These are phyloP conservation scores for Ophion slaviceki DNA, from an alignment of 2,888 invertebrate genomes.

Conservation along the genomic window DNA sequence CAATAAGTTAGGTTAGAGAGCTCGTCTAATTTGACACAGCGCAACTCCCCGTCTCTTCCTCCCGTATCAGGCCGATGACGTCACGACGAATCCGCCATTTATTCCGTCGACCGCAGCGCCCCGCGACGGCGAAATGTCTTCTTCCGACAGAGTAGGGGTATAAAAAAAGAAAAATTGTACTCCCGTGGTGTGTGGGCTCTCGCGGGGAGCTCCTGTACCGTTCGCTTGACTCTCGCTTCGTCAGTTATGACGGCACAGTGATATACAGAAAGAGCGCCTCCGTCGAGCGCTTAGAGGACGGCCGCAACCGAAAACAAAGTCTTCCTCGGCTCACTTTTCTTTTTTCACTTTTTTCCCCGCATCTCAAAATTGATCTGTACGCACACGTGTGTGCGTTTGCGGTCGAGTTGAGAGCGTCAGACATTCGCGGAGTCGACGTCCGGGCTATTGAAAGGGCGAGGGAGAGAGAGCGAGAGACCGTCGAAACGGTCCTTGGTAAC, in stretches of 20 bases:
- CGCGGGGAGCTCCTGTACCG: slow-evolving; percentile 50
- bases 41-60: not conserved
- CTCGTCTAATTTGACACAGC: not conserved
- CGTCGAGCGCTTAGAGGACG: slow-evolving; percentile 63
- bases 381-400: slow-evolving; percentile 1
- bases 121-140: slow-evolving; percentile 4
- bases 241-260: slow-evolving; percentile 77
- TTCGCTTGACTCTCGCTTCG: slow-evolving; percentile 64
- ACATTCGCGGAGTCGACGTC: slow-evolving; percentile 34
- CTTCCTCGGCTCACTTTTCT: slow-evolving; percentile 44
- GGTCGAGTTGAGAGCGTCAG: slow-evolving; percentile 26
- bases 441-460: slow-evolving; percentile 30
- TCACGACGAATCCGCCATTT: slow-evolving; percentile 23
- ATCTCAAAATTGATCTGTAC: not conserved
- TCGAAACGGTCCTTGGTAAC: slow-evolving; percentile 61
- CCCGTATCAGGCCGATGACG: slow-evolving; percentile 18
- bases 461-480: slow-evolving; percentile 45
- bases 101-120: slow-evolving; percentile 11
- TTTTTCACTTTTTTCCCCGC: not conserved
- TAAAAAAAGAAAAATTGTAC: slow-evolving; percentile 12
- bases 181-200: slow-evolving; percentile 51
- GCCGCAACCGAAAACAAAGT: slow-evolving; percentile 43
- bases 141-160: slow-evolving; percentile 21
- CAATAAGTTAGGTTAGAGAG: not conserved
- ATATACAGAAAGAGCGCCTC: slow-evolving; percentile 70